Base-by-base conservation (phyloP, 2,888 invertebrate genomes). In the Mylabris sibirica region DNA sequence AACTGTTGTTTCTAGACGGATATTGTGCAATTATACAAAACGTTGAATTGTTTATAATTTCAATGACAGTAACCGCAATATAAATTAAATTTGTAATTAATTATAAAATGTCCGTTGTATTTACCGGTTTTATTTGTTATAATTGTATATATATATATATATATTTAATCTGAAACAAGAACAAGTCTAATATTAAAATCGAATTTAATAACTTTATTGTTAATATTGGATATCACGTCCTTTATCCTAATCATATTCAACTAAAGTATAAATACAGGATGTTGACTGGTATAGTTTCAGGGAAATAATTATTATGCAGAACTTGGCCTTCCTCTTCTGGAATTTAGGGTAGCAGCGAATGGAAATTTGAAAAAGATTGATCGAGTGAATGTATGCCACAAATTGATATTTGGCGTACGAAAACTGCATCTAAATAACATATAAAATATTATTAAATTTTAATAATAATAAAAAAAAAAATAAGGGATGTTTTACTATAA, bases 271-370 rank as follows among this genome's bases (percentile, higher is more conserved):
- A 41, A 9, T 49, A 20, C 49, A 49, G 20, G 20, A 44, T 44
- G 17, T 49, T 49, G 14, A 2, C 14, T 44, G 49, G 49, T 20
- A 8, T 6, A 49, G 49, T n/a, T 49, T 49, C 20, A n/a, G 41
- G 41, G 41, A 44, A 49, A 49, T 49, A 20, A 49, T 49, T 49
- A 49, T 20, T 49, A 49, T 49, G 49, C 49, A 49, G 49, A 49
- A 20, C 49, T 49, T 49, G 49, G 20, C 20, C 49, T 44, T 17
- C n/a, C 20, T 41, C 41, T 20, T 9, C 38, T 12, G 38, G n/a
- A 49, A 49, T 20, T n/a, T n/a, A n/a, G n/a, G n/a, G 20, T 49
- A 20, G 20, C 20, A 1, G 30, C 8, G 8, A 30, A 49, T 49
- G 49, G 3, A 49, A 49, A 49, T 49, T 49, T 20, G 20, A 20